Evolutionary conservation across 2,888 invertebrate species (phyloP).

Genomic region (Pseudoips prasinana): DNA sequence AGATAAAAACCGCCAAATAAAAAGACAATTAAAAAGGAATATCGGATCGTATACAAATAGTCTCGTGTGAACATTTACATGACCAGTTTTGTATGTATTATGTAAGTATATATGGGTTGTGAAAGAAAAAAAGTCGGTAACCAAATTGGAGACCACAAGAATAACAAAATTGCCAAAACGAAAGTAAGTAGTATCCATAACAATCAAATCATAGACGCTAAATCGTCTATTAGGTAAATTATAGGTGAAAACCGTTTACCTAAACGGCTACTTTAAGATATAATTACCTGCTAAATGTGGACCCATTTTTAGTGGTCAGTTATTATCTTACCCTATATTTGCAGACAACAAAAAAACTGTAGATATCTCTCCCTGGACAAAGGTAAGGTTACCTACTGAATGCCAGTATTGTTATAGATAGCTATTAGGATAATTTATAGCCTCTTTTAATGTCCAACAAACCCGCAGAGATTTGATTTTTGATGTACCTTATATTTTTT

Average conservation of each 20-base stretch:
- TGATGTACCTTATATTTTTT: slow-evolving; percentile 62
- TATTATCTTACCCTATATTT: slow-evolving; percentile 34
- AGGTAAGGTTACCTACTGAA: slow-evolving; percentile 24
- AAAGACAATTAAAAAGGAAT: no score
- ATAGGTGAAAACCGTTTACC: slow-evolving; percentile 28
- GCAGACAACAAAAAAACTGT: slow-evolving; percentile 19
- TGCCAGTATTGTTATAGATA: slow-evolving; percentile 51
- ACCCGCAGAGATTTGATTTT: slow-evolving; percentile 73
- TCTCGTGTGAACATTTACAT: no score
- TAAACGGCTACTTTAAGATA: slow-evolving; percentile 21
- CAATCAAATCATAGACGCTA: slow-evolving; percentile 11
- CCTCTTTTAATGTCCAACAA: slow-evolving; percentile 70
- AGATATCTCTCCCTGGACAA: slow-evolving; percentile 33
- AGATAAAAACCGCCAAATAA: no score
- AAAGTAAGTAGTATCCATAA: not conserved
- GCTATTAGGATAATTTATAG: slow-evolving; percentile 80
- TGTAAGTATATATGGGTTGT: no score
- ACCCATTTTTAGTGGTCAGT: slow-evolving; percentile 49
- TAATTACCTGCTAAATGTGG: slow-evolving; percentile 42
- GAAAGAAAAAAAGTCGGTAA: no score
- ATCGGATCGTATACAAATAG: no score
- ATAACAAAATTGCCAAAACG: not conserved
- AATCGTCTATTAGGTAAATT: slow-evolving; percentile 29
- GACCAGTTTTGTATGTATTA: no score
- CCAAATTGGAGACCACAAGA: no score